Base-by-base conservation (phyloP, 1,140 invertebrate genomes). In the Drosophila saltans region DNA sequence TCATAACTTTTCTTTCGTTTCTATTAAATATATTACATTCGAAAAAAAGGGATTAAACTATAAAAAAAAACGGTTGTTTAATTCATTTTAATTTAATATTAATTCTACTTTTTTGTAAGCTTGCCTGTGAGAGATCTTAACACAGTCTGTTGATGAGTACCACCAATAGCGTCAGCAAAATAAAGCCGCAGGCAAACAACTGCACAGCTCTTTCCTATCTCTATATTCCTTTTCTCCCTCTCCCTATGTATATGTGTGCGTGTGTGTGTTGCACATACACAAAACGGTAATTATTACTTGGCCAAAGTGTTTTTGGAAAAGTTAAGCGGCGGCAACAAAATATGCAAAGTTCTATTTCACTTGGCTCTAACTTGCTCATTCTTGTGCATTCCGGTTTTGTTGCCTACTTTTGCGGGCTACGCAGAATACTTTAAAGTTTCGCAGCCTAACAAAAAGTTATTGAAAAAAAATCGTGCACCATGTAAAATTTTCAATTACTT, bases 291-390 rank as follows among this genome's bases (percentile, higher is more conserved):
- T 79, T 76, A 76, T 76, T 72, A 79, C 69, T 66, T 76, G 36
- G 62, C 57, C 58, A 56, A 79, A 80, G 70, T 73, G 66, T 77
- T 75, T 73, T 67, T 52, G 45, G 56, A 57, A 62, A 79, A 73
- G 62, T 80, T 77, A 36, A 36, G 55, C 65, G 58, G 24, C 63
- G 30, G n/a, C 58, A 41, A 24, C 30, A 93, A 16, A 94, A 96
- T 81, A 52, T 52, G 45, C 45, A 52, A 52, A 52, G 45, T 52
- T 52, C 21, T 52, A 21, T 52, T 24, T 96, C 96, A 94, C 69
- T 55, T 26, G 43, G 28, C 45, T 48, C 43, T n/a, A 6, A 45
- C 16, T 26, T 60, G 39, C 36, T 10, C 11, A 36, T 11, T 36
- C 30, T 39, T 39, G 36, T 24, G 7, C 24, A 52, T 52, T 52